Evolutionary conservation across 2,797 vertebrate species (phyloP).

Genomic region (Chrosomus eos): DNA sequence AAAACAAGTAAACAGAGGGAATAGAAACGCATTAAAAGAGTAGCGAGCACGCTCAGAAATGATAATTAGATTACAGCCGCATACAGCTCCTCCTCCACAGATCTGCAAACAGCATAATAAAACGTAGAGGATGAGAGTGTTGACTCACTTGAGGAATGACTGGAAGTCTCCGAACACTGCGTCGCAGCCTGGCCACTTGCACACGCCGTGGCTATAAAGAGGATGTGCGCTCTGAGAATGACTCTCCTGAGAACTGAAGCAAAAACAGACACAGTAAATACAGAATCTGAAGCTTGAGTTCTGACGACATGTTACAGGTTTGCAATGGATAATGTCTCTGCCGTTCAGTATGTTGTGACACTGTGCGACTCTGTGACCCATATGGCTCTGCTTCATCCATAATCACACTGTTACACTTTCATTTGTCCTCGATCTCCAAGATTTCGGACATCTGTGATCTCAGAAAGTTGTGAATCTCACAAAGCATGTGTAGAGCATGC

Average conservation of each 20-base stretch:
- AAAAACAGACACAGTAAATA: constrained; percentile 9
- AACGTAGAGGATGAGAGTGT: constrained; percentile 7
- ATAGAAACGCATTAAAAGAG: not conserved
- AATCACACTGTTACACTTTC: not conserved
- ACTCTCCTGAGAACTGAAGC: constrained; percentile 86
- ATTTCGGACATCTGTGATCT: not conserved
- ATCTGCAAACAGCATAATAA: constrained; percentile 16
- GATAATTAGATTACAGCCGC: constrained; percentile 5
- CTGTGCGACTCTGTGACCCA: not conserved
- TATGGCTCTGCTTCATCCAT: not conserved
- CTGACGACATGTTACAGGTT: not conserved
- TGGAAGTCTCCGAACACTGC: constrained; percentile 95
- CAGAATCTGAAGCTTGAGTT: not conserved
- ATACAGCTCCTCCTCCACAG: not conserved
- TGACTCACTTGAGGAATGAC: constrained; percentile 95
- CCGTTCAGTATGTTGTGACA: not conserved
- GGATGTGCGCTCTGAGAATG: constrained; percentile 87
- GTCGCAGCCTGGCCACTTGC: constrained; percentile 98
- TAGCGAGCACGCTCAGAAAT: not conserved
- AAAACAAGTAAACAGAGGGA: constrained; percentile 3
- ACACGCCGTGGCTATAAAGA: constrained; percentile 95
- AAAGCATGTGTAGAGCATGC: not conserved
- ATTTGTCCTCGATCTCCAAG: not conserved
- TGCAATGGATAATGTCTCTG: not conserved
- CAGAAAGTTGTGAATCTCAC: not conserved